Percentiles rank a stretch among this genome's conserved stretches.
These are phyloP conservation scores for Parotocinclus haroldoi DNA, from an alignment of 2,797 vertebrate genomes.

Conservation along the genomic window DNA sequence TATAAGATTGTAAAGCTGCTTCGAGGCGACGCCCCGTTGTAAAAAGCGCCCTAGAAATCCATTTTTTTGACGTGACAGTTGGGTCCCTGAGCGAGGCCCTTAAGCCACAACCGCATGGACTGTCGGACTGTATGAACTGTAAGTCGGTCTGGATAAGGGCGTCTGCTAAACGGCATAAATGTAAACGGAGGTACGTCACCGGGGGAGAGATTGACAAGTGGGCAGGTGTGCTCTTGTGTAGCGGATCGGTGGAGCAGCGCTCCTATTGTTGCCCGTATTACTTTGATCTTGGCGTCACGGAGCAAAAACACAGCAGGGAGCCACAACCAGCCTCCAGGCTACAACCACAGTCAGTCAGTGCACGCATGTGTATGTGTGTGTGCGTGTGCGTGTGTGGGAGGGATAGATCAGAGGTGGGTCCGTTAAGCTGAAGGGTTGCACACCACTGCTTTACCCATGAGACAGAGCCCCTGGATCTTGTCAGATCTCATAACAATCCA, in stretches of 20 bases:
- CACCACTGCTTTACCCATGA: slow-evolving; percentile 33
- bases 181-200: slow-evolving; percentile 57
- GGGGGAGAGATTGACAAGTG: slow-evolving; percentile 63
- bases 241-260: slow-evolving; percentile 61
- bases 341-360: slow-evolving; percentile 67
- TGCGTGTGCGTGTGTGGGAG: slow-evolving; percentile 29
- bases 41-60: too few relatives aligned
- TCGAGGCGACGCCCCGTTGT: too few relatives aligned
- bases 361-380: slow-evolving; percentile 28
- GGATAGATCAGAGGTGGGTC: slow-evolving; percentile 44
- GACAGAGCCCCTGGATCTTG: slow-evolving; percentile 41
- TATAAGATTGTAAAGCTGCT: too few relatives aligned
- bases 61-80: too few relatives aligned
- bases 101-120: too few relatives aligned
- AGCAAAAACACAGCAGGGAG: slow-evolving; percentile 75
- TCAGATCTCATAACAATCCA: slow-evolving; percentile 46
- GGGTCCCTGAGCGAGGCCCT: too few relatives aligned
- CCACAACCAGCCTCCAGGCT: slow-evolving; percentile 71
- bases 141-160: too few relatives aligned
- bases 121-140: too few relatives aligned
- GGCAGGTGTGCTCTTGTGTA: slow-evolving; percentile 46
- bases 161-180: too few relatives aligned
- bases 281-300: slow-evolving; percentile 86
- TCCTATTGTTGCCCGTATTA: slow-evolving; percentile 80
- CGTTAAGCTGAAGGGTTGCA: slow-evolving; percentile 41